Evolutionary conservation across 1,140 invertebrate species (phyloP).

Genomic region (Trissolcus basalis): DNA sequence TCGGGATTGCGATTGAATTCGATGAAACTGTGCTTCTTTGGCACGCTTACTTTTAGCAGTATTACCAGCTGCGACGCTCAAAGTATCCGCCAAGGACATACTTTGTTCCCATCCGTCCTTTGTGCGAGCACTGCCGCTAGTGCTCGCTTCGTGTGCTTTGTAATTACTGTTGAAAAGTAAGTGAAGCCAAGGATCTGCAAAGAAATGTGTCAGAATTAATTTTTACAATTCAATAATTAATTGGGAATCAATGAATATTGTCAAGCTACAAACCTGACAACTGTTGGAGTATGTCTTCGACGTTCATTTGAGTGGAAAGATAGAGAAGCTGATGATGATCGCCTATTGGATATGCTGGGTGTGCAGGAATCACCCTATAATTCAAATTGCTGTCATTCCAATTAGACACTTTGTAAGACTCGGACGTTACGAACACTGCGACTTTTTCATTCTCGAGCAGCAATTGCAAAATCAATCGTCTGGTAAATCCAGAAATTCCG

Average conservation of each 20-base stretch:
- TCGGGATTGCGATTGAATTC: slow-evolving; percentile 75
- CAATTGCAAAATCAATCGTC: slow-evolving; percentile 89
- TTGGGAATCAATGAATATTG: not conserved
- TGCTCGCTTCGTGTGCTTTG: slow-evolving; percentile 67
- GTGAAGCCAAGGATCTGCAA: slow-evolving; percentile 69
- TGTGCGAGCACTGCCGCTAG: slow-evolving; percentile 63
- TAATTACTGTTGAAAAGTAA: slow-evolving; percentile 67
- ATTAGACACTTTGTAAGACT: slow-evolving; percentile 68
- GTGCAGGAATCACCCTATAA: slow-evolving; percentile 68
- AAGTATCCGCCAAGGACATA: slow-evolving; percentile 77
- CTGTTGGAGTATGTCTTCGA: slow-evolving; percentile 78
- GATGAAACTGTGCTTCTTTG: slow-evolving; percentile 81
- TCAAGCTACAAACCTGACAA: slow-evolving; percentile 75
- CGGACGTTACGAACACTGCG: slow-evolving; percentile 82
- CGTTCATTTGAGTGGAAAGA: slow-evolving; percentile 85
- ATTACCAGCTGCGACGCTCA: slow-evolving; percentile 87
- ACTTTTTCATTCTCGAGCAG: slow-evolving; percentile 91
- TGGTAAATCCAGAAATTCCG: slow-evolving; percentile 90
- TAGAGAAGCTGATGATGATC: slow-evolving; percentile 81
- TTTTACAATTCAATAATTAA: slow-evolving; percentile 58
- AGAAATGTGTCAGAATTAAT: not conserved
- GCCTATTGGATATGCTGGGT: slow-evolving; percentile 75
- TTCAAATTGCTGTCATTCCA: slow-evolving; percentile 60
- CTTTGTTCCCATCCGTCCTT: slow-evolving; percentile 75
- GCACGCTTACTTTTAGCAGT: slow-evolving; percentile 89